These are phyloP conservation scores for Chrysodeixis includens DNA, from an alignment of 2,888 invertebrate species.

Conservation along the genomic window DNA sequence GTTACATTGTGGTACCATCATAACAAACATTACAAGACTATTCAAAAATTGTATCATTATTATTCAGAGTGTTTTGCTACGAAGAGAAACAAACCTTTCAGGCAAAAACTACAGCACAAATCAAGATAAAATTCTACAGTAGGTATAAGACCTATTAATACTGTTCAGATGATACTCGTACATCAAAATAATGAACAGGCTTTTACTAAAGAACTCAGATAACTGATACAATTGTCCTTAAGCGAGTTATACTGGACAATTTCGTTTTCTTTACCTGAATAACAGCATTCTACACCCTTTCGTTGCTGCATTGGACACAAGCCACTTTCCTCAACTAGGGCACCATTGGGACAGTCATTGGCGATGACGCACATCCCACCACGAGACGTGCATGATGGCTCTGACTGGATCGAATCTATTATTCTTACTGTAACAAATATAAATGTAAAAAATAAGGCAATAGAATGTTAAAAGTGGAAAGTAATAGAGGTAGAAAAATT, in stretches of 20 bases:
- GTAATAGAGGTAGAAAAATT: background rate
- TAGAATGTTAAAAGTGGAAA: background rate
- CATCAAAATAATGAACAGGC: no score
- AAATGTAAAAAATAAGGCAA: background rate
- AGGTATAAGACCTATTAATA: no score
- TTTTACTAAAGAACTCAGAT: no score
- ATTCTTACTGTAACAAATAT: conserved; percentile 60
- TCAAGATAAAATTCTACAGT: no score
- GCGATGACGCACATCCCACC: conserved; percentile 73
- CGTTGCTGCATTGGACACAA: conserved; percentile 69
- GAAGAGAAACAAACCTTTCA: no score
- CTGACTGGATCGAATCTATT: conserved; percentile 65
- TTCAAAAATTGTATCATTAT: no score
- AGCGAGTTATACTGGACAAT: background rate
- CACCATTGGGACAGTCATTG: conserved; percentile 66
- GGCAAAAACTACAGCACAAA: no score
- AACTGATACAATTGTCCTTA: no score
- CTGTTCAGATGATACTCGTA: no score
- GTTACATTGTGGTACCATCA: no score
- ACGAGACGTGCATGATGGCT: conserved; percentile 54
- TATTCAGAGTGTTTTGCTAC: no score
- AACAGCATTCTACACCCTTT: conserved; percentile 74
- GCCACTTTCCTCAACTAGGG: conserved; percentile 54
- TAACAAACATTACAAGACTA: no score
- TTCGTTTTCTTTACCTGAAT: conserved; percentile 66